These are phyloP conservation scores for Hoplostethus atlanticus DNA, from an alignment of 2,797 vertebrate genomes.

Conservation along the genomic window DNA sequence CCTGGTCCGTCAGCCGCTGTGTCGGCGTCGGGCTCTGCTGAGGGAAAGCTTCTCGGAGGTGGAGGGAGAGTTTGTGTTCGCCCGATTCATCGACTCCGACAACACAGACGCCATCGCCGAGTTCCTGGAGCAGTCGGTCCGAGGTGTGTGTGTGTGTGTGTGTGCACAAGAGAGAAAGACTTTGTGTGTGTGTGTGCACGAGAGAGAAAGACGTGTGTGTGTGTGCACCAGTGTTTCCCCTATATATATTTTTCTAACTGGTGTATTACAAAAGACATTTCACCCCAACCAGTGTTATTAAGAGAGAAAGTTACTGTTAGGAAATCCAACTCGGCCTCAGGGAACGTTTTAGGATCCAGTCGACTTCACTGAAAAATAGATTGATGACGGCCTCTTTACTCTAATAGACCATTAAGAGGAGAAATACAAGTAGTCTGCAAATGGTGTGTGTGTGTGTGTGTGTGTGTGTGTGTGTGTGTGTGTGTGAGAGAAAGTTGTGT, in stretches of 20 bases:
- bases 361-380: no score
- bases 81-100: slow-evolving; percentile 87
- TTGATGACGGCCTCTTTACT: no score
- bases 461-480: slow-evolving; percentile 29
- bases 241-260: no score
- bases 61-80: slow-evolving; percentile 93
- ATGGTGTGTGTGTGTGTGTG: slow-evolving; percentile 25
- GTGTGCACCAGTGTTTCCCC: slow-evolving; percentile 12
- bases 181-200: neutral
- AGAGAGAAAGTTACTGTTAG: no score
- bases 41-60: slow-evolving; percentile 88
- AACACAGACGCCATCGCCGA: slow-evolving; percentile 90
- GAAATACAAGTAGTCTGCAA: no score
- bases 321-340: no score
- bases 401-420: no score
- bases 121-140: slow-evolving; percentile 93
- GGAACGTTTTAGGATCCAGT: no score
- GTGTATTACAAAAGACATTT: no score
- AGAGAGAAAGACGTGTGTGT: neutral
- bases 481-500: slow-evolving; percentile 31
- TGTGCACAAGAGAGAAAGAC: neutral
- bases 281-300: no score
- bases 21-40: slow-evolving; percentile 87
- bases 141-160: slow-evolving; percentile 81
- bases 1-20: slow-evolving; percentile 89